Percentiles rank a stretch among this genome's conserved stretches.
Evolutionary conservation across 2,888 invertebrate species (phyloP).

Genomic region (Eurytoma adleriae): DNA sequence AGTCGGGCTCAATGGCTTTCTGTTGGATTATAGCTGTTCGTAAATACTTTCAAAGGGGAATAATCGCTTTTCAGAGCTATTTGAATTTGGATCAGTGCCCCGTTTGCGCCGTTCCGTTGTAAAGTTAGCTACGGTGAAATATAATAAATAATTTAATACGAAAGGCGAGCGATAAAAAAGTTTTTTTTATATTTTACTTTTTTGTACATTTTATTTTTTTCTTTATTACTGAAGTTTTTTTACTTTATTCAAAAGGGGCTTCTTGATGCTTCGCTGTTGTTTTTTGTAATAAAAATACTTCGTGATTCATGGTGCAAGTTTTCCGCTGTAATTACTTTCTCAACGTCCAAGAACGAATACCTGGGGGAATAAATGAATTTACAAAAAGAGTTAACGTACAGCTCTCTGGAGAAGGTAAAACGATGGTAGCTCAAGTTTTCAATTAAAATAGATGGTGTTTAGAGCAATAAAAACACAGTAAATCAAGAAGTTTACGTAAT

Average conservation of each 20-base stretch:
- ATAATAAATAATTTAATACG: no score
- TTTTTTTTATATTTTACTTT: no score
- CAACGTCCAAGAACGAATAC: slow-evolving; percentile 1
- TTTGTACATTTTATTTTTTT: no score
- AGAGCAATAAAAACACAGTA: not conserved
- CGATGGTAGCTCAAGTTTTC: slow-evolving; percentile 35
- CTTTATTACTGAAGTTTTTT: no score
- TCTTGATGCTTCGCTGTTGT: no score
- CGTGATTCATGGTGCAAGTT: slow-evolving; percentile 23
- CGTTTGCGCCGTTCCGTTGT: no score
- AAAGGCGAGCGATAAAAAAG: no score
- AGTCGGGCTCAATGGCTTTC: no score
- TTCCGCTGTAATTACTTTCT: slow-evolving; percentile 23
- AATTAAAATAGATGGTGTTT: slow-evolving; percentile 37
- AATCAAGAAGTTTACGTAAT: slow-evolving; percentile 27
- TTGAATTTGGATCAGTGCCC: not conserved
- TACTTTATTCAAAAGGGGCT: no score
- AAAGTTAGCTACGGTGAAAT: no score
- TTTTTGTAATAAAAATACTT: not conserved
- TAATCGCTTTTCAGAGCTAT: not conserved
- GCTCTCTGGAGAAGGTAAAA: not conserved
- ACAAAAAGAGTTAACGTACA: slow-evolving; percentile 23
- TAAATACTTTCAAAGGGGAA: not conserved
- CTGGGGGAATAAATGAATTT: slow-evolving; percentile 2
- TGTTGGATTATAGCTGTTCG: no score